phyloP scores from a whole-genome alignment of 1,140 invertebrate species.

The Homalodisca vitripennis region DNA sequence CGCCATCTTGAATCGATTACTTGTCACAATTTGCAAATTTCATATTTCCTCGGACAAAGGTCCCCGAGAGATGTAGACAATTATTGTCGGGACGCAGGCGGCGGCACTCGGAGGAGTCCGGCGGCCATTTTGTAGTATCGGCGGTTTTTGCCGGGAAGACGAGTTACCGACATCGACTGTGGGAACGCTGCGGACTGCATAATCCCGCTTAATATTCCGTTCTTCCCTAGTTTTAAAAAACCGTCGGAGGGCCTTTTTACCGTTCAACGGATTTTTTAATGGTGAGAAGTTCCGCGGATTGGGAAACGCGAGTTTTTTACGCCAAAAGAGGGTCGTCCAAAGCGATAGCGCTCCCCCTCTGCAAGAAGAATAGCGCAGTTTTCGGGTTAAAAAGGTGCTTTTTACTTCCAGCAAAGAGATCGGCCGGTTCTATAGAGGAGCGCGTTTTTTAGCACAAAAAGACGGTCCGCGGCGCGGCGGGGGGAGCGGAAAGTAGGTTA shows the following conservation, averaged over 20 bases:
- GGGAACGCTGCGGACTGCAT: conserved; percentile 9
- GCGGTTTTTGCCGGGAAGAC: not conserved
- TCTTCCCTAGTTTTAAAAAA: conserved; percentile 15
- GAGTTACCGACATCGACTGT: conserved; percentile 1
- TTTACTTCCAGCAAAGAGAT: conserved; percentile 26
- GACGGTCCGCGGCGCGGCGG: conserved; percentile 10
- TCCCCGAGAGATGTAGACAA: not conserved
- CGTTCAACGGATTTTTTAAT: conserved; percentile 31
- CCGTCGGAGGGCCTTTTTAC: conserved; percentile 15
- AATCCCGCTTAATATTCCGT: conserved; percentile 21
- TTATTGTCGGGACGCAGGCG: too few species aligned
- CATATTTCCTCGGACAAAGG: conserved; percentile 10
- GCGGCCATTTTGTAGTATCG: conserved; percentile 7
- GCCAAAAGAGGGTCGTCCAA: not conserved
- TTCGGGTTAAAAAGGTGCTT: conserved; percentile 29
- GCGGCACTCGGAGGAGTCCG: not conserved
- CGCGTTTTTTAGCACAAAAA: conserved; percentile 30
- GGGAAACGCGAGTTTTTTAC: conserved; percentile 32
- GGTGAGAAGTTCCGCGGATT: conserved; percentile 27
- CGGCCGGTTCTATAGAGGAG: conserved; percentile 4
- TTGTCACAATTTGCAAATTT: conserved; percentile 25
- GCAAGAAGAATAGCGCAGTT: conserved; percentile 12
- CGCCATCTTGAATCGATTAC: conserved; percentile 29
- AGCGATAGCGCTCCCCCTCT: not conserved
- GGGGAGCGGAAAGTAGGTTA: conserved; percentile 31